These are phyloP conservation scores for Pseudococcus viburni DNA, from an alignment of 2,888 invertebrate genomes.

Conservation along the genomic window DNA sequence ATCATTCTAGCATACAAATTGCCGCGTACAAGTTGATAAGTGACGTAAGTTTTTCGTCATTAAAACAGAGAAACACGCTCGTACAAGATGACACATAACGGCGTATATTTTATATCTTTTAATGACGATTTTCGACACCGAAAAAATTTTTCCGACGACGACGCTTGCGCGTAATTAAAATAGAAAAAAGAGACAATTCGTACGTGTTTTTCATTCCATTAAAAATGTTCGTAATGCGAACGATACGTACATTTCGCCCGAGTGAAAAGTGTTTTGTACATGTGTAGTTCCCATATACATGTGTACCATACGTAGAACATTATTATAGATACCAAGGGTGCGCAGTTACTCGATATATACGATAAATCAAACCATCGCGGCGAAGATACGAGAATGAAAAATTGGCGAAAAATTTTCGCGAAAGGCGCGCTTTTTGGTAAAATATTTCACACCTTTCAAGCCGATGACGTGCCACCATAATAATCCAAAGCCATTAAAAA, in stretches of 20 bases:
- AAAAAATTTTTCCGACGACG: background rate
- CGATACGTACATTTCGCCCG: background rate
- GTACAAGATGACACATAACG: background rate
- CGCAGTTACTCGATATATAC: background rate
- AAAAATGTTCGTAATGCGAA: background rate
- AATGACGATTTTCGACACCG: background rate
- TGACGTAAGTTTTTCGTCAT: conserved; percentile 2
- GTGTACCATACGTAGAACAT: background rate
- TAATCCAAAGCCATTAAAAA: background rate
- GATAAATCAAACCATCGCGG: background rate
- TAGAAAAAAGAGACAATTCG: background rate
- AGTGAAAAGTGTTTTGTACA: background rate
- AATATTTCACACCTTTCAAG: conserved; percentile 20
- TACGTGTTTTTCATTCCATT: background rate
- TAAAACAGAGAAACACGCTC: background rate
- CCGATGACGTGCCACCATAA: conserved; percentile 6
- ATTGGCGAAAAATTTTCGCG: background rate
- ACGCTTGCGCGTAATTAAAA: background rate
- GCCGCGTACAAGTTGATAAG: background rate
- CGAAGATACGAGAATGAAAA: background rate
- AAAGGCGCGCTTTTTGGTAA: background rate
- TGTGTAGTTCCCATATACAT: background rate
- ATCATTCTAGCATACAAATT: conserved; percentile 11
- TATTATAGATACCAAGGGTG: background rate
- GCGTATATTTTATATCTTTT: background rate